Base-by-base conservation (phyloP, 2,888 invertebrate genomes). In the Andrena haemorrhoa region DNA sequence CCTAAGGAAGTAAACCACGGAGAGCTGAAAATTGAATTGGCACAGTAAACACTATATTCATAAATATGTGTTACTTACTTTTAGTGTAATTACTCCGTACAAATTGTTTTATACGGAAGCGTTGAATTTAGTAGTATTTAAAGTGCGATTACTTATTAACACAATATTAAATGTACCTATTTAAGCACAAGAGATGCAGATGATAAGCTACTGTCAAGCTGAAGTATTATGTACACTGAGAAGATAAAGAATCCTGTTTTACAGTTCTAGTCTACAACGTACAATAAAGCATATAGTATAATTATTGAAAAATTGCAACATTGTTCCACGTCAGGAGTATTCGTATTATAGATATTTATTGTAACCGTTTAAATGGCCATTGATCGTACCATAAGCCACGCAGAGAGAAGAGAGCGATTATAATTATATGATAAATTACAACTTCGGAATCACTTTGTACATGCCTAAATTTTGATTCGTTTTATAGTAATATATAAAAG, bases 201-300 rank as follows among this genome's bases (percentile, higher is more conserved):
- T 61, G 16, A 51, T 41, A 63, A 64, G 68, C 10, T 60, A 76
- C 69, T 80, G 63, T 53, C 10, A 73, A 41, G 53, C 61, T 66
- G 65, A 60, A 73, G 8, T 65, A 73, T 56, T 73, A 70, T 63
- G 49, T 26, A 65, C 71, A 71, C 74, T 77, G 35, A 70, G 33
- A 70, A 73, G 61, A 82, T 60, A 47, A 20, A 53, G 58, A 31
- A 72, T 66, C 72, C 65, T 78, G 49, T 60, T 76, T 65, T 58
- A 73, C n/a, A 6, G 75, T 72, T 79, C 66, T 77, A 80, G 68
- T 79, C 74, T 69, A 41, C 31, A 56, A 68, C n/a, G 29, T 84
- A 76, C 60, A 68, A 75, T 75, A 49, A 75, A 64, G 23, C 53
- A 69, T 12, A 65, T 66, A 33, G 33, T 51, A 51, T 6, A 56